Evolutionary conservation across 1,140 invertebrate species (phyloP).

Genomic region (Monomorium pharaonis): DNA sequence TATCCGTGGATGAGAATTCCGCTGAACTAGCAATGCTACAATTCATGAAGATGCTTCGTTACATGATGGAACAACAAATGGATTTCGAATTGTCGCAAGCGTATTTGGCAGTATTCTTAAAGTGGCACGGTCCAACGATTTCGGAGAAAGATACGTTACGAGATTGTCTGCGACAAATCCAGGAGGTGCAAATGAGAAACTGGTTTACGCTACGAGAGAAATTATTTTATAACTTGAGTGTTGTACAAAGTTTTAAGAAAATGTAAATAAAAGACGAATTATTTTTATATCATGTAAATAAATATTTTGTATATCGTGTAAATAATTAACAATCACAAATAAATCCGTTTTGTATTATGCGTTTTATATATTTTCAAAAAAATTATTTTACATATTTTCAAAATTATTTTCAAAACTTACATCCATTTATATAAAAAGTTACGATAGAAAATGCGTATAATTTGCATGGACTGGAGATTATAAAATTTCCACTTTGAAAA

Average conservation of each 20-base stretch:
- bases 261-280: slow-evolving; percentile 82
- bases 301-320: neutral
- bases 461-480: no score
- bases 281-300: slow-evolving; percentile 36
- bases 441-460: neutral
- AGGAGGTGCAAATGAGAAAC: slow-evolving; percentile 86
- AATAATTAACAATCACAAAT: slow-evolving; percentile 32
- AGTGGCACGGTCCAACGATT: slow-evolving; percentile 91
- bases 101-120: slow-evolving; percentile 96
- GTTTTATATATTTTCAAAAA: slow-evolving; percentile 29
- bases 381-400: slow-evolving; percentile 33
- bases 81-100: slow-evolving; percentile 97
- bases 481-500: no score
- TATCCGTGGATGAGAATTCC: slow-evolving; percentile 90
- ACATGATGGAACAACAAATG: slow-evolving; percentile 90
- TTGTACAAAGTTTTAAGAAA: slow-evolving; percentile 90
- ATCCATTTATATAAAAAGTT: neutral
- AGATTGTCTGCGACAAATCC: slow-evolving; percentile 86
- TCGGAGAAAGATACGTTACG: slow-evolving; percentile 86
- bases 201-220: slow-evolving; percentile 90
- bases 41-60: slow-evolving; percentile 92
- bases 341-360: slow-evolving; percentile 13
- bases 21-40: slow-evolving; percentile 89
- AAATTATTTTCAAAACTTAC: slow-evolving; percentile 26
- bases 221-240: slow-evolving; percentile 91